Evolutionary conservation across 2,797 vertebrate genomes (phyloP).

Genomic region (Lepidocolaptes lacrymiger): DNA sequence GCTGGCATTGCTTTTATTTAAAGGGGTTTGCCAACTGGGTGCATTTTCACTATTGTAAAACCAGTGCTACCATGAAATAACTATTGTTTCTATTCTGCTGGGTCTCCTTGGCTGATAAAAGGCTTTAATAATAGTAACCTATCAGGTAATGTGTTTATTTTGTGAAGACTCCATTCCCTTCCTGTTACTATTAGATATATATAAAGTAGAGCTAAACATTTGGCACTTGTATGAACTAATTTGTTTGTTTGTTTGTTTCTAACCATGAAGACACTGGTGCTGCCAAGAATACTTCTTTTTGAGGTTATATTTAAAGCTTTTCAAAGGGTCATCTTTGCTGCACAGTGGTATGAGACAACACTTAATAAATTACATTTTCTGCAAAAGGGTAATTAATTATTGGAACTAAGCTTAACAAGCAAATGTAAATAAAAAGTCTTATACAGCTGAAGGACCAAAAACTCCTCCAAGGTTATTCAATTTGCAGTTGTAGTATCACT

Average conservation of each 20-base stretch:
- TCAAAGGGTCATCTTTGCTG: background rate
- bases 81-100: background rate
- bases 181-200: background rate
- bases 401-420: background rate
- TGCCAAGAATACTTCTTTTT: background rate
- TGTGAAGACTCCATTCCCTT: background rate
- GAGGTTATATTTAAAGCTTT: background rate
- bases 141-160: background rate
- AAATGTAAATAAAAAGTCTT: background rate
- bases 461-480: background rate
- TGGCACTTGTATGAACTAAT: accelerated
- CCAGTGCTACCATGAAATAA: background rate
- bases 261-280: background rate
- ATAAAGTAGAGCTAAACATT: background rate
- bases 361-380: background rate
- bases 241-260: background rate
- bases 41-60: background rate
- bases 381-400: background rate
- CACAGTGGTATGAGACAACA: background rate
- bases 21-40: background rate
- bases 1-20: background rate
- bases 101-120: background rate
- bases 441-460: background rate
- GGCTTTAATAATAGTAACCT: background rate
- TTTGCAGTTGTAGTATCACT: background rate